Conservation (phyloP, 1,140 invertebrate genomes). For the Melipona quadrifasciata region DNA sequence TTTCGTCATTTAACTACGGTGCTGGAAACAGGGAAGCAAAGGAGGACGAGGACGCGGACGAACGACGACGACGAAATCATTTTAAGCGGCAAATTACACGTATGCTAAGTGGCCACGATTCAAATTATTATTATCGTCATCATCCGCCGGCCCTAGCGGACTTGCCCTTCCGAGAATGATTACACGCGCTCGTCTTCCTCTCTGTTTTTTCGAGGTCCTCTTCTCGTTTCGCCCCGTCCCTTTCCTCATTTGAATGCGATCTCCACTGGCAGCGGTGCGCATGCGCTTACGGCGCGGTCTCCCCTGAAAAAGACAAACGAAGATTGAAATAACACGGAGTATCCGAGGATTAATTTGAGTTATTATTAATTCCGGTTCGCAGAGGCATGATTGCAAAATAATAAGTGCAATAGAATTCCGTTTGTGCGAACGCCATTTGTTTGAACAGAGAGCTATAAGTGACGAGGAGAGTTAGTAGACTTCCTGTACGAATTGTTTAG, state of each 20-base stretch:
- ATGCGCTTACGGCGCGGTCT: neutral
- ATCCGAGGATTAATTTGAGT: neutral
- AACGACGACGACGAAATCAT: constrained; percentile 67
- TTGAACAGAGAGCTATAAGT: too few species aligned
- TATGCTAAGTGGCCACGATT: constrained; percentile 76
- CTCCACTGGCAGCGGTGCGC: constrained; percentile 67
- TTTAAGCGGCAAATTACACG: constrained; percentile 76
- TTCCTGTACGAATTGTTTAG: too few species aligned
- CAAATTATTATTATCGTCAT: constrained; percentile 79
- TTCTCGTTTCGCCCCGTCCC: constrained; percentile 21
- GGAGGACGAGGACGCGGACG: constrained; percentile 21
- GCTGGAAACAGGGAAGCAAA: constrained; percentile 3
- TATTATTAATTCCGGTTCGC: neutral
- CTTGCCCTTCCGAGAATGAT: constrained; percentile 76
- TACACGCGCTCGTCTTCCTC: constrained; percentile 65
- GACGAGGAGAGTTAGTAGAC: too few species aligned
- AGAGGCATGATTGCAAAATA: neutral
- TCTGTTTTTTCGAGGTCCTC: constrained; percentile 7
- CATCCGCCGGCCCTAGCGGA: constrained; percentile 57
- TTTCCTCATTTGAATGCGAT: constrained; percentile 77
- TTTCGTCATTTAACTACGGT: constrained; percentile 13
- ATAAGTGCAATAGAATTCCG: too few species aligned
- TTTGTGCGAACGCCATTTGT: too few species aligned
- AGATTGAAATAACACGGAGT: neutral
- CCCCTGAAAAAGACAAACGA: neutral